Evolutionary conservation across 2,797 vertebrate species (phyloP).

Genomic region (Mycteria americana): DNA sequence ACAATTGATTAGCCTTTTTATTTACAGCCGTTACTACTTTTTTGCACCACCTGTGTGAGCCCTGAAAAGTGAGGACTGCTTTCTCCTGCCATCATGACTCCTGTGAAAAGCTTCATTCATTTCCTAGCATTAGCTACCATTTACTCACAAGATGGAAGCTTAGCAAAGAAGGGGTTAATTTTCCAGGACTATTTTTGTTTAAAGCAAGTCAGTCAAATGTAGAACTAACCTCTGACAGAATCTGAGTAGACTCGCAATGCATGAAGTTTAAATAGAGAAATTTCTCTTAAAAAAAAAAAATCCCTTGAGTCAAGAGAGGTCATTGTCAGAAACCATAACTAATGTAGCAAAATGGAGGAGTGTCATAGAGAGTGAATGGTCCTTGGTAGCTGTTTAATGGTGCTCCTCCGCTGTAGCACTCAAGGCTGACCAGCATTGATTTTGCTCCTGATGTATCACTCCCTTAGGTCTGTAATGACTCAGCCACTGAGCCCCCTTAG

Average conservation of each 20-base stretch:
- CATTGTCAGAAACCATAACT: not conserved
- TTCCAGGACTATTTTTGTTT: not conserved
- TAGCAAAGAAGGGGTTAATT: not conserved
- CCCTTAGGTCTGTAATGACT: not conserved
- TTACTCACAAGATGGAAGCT: not conserved
- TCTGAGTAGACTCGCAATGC: not conserved
- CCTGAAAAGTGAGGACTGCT: not conserved
- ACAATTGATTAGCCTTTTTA: not conserved
- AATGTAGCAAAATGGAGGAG: slow-evolving; percentile 5
- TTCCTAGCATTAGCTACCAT: not conserved
- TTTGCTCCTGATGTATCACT: not conserved
- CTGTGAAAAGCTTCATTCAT: not conserved
- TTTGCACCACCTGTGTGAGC: not conserved
- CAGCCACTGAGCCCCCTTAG: not conserved
- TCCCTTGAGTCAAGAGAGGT: not conserved
- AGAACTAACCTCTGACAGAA: not conserved
- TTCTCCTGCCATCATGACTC: not conserved
- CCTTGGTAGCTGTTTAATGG: not conserved
- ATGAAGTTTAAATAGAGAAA: slow-evolving; percentile 22
- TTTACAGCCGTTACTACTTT: not conserved
- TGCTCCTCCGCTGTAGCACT: not conserved
- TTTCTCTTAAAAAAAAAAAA: not conserved
- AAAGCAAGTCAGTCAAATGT: not conserved
- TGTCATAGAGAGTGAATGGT: accelerated
- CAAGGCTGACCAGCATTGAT: not conserved